Evolutionary conservation across 1,140 invertebrate species (phyloP).

Genomic region (Bombyx mandarina): DNA sequence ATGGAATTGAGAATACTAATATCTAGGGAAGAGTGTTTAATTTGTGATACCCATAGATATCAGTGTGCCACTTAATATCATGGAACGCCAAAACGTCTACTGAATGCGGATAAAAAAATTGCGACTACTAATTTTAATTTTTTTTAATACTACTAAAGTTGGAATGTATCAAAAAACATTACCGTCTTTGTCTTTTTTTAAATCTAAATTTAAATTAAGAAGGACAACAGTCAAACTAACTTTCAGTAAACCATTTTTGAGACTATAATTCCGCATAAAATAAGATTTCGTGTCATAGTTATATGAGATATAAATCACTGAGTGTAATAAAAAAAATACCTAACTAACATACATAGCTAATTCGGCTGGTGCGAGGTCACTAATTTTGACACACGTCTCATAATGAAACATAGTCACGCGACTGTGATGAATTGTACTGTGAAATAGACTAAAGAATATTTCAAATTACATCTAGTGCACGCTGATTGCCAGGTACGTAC

Average conservation of each 20-base stretch:
- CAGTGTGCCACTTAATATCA: no score
- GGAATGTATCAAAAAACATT: neutral
- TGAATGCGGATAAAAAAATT: no score
- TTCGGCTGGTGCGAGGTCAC: slow-evolving; percentile 26
- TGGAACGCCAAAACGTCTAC: no score
- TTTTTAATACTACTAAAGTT: neutral
- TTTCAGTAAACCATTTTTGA: neutral
- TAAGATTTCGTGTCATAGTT: neutral
- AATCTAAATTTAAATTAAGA: neutral
- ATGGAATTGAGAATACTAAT: no score
- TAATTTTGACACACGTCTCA: slow-evolving; percentile 35
- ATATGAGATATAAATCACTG: slow-evolving; percentile 7
- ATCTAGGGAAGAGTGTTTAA: no score
- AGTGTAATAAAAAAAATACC: slow-evolving; percentile 8
- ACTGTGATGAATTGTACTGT: slow-evolving; percentile 14
- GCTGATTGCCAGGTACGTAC: neutral
- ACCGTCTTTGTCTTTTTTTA: neutral
- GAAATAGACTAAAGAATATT: slow-evolving; percentile 3
- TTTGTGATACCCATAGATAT: no score
- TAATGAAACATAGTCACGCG: slow-evolving; percentile 35
- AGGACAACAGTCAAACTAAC: neutral
- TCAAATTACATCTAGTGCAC: neutral
- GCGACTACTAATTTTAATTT: no score
- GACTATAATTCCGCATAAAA: neutral
- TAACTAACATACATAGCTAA: slow-evolving; percentile 20